Percentiles rank a stretch among this genome's conserved stretches.
Evolutionary conservation across 2,797 vertebrate genomes (phyloP).

Genomic region (Perodicticus potto): DNA sequence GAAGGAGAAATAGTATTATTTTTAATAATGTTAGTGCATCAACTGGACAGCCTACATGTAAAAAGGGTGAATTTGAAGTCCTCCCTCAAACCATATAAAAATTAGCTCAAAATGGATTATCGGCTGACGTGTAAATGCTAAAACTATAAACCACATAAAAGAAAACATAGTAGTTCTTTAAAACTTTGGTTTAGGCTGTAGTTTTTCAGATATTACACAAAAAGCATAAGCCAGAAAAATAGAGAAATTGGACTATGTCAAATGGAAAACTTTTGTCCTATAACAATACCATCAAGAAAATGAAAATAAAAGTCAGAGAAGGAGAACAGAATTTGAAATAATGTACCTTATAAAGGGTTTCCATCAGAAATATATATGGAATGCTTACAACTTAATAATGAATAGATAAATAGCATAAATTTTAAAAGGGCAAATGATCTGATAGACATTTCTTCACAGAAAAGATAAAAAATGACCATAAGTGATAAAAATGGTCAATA

Average conservation of each 20-base stretch:
- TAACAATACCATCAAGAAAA: not conserved
- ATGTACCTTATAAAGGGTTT: not conserved
- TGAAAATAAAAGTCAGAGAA: conserved; percentile 13
- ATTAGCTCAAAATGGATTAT: not conserved
- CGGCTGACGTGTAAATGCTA: not conserved
- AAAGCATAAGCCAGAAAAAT: not conserved
- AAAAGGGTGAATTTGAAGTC: not conserved
- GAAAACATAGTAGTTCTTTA: not conserved
- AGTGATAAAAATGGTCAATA: not conserved
- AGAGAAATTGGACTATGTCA: not conserved
- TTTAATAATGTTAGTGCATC: not conserved
- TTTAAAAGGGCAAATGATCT: not conserved
- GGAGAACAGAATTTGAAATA: not conserved
- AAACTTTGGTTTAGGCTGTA: not conserved
- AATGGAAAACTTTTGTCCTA: not conserved
- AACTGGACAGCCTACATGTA: not conserved
- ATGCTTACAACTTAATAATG: not conserved
- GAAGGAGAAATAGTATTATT: not conserved
- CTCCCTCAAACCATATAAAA: not conserved
- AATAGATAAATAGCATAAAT: not conserved
- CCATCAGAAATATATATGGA: not conserved
- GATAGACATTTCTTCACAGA: not conserved
- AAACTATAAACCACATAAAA: not conserved
- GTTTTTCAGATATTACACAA: not conserved
- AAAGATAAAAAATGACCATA: not conserved